phyloP scores from a whole-genome alignment of 2,888 invertebrate species.

The Agonum fuliginosum region DNA sequence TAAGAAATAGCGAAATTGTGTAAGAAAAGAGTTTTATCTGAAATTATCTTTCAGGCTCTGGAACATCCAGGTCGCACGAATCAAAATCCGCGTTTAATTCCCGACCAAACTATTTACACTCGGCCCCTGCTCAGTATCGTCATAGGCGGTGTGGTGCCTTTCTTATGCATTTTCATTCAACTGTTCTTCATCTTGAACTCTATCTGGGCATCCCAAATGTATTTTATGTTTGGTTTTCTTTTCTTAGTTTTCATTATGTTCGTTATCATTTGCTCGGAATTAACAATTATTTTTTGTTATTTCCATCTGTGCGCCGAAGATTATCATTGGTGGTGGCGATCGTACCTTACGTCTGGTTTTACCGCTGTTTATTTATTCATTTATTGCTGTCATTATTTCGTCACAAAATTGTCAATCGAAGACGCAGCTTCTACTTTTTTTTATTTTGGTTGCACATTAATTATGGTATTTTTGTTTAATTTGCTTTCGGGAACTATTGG shows the following conservation, averaged over 20 bases:
- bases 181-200: slow-evolving; percentile 99
- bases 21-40: not conserved
- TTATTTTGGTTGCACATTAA: slow-evolving; percentile 98
- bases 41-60: slow-evolving; percentile 79
- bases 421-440: slow-evolving; percentile 96
- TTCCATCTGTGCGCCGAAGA: slow-evolving; percentile 99
- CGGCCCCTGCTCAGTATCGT: slow-evolving; percentile 95
- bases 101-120: slow-evolving; percentile 98
- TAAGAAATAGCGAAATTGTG: too few relatives aligned
- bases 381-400: slow-evolving; percentile 98
- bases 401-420: slow-evolving; percentile 95
- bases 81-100: slow-evolving; percentile 98
- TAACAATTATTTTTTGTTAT: slow-evolving; percentile 98
- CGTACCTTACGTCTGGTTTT: slow-evolving; percentile 97
- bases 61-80: slow-evolving; percentile 99
- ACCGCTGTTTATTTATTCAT: slow-evolving; percentile 97
- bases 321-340: slow-evolving; percentile 99
- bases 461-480: slow-evolving; percentile 99
- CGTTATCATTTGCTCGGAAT: slow-evolving; percentile 98
- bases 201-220: slow-evolving; percentile 97
- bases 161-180: slow-evolving; percentile 99
- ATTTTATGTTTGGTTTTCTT: slow-evolving; percentile 99
- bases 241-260: slow-evolving; percentile 98
- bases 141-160: slow-evolving; percentile 99
- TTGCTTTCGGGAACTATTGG: slow-evolving; percentile 97